phyloP scores from a whole-genome alignment of 1,140 invertebrate species.

The Teleopsis dalmanni region DNA sequence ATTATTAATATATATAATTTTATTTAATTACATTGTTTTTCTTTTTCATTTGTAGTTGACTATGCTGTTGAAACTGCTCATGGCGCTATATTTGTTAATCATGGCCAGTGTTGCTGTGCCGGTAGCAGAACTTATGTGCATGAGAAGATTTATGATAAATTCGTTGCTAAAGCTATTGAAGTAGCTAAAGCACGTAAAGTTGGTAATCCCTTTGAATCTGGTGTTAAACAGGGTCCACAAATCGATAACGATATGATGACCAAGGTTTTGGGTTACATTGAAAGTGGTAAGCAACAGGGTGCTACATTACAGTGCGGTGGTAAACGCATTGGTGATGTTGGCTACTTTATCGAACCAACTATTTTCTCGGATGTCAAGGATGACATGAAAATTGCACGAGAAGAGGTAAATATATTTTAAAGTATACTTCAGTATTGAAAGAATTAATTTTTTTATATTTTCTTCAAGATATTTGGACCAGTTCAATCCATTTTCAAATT shows the following conservation, averaged over 20 bases:
- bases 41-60: slow-evolving; percentile 55
- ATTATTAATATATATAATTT: background rate
- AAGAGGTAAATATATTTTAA: slow-evolving; percentile 70
- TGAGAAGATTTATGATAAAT: slow-evolving; percentile 78
- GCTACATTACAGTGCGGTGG: slow-evolving; percentile 72
- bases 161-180: slow-evolving; percentile 65
- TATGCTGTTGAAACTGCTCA: slow-evolving; percentile 71
- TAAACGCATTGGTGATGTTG: slow-evolving; percentile 56
- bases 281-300: slow-evolving; percentile 71
- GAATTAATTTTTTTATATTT: background rate
- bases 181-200: slow-evolving; percentile 63
- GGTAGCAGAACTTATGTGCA: slow-evolving; percentile 88
- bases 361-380: slow-evolving; percentile 80
- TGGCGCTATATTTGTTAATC: slow-evolving; percentile 73
- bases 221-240: slow-evolving; percentile 73
- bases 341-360: slow-evolving; percentile 84
- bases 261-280: slow-evolving; percentile 68
- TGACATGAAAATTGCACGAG: slow-evolving; percentile 77
- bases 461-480: slow-evolving; percentile 78
- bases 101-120: slow-evolving; percentile 87
- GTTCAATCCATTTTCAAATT: slow-evolving; percentile 89
- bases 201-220: slow-evolving; percentile 70
- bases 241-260: slow-evolving; percentile 70
- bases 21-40: slow-evolving; percentile 4
- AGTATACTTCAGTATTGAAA: no score